phyloP scores from a whole-genome alignment of 2,113 vertebrate species.

The Antigone vipio region DNA sequence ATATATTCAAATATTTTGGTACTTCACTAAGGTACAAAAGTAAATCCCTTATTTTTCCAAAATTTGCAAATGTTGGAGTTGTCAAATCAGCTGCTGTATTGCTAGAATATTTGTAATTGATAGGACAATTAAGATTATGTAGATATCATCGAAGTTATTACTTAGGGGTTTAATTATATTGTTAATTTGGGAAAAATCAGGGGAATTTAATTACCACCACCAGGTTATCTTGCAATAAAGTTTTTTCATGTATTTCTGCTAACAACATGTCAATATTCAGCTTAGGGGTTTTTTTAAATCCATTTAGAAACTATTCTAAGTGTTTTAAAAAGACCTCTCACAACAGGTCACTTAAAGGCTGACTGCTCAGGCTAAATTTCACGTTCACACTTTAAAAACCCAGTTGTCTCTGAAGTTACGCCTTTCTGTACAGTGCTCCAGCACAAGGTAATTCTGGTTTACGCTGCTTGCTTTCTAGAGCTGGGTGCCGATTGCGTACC shows the following conservation, averaged over 20 bases:
- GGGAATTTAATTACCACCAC: background rate
- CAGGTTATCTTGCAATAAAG: background rate
- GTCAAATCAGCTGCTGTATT: background rate
- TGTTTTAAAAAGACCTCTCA: background rate
- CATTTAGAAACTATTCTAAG: background rate
- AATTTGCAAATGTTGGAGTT: background rate
- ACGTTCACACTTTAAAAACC: background rate
- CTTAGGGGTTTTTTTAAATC: background rate
- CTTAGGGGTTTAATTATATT: background rate
- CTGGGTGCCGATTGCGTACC: rapidly evolving
- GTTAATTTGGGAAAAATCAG: background rate
- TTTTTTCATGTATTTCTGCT: background rate
- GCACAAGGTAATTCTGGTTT: background rate
- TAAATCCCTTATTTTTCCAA: background rate
- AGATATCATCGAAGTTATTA: background rate
- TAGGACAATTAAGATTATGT: background rate
- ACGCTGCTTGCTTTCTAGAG: background rate
- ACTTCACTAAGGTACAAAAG: background rate
- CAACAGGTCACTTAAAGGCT: background rate
- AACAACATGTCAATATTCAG: background rate
- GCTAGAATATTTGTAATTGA: background rate
- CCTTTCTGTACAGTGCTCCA: background rate
- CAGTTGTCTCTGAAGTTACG: background rate
- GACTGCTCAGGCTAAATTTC: background rate
- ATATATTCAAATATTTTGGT: background rate